Percentiles rank a stretch among this genome's conserved stretches.
Conservation (phyloP, 2,888 invertebrate genomes). For the Bombylius major region DNA sequence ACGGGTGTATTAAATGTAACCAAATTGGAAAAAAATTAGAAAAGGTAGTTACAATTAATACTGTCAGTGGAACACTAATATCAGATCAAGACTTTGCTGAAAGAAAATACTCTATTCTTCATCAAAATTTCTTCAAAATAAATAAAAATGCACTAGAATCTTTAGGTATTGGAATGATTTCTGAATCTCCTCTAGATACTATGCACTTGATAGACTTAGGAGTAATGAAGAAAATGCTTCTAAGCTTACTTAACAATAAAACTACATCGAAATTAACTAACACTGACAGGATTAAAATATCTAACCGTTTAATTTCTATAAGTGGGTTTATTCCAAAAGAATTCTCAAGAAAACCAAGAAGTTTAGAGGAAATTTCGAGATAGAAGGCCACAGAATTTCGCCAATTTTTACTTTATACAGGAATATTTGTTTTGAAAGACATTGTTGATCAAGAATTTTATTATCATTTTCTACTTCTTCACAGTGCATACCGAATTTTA, state of each 20-base stretch:
- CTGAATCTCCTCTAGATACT: slow-evolving; percentile 1
- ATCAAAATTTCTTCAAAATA: slow-evolving; percentile 1
- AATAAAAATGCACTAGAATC: slow-evolving; percentile 1
- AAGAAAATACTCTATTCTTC: slow-evolving; percentile 2
- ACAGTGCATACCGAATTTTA: slow-evolving; percentile 6
- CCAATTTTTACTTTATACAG: slow-evolving; percentile 11
- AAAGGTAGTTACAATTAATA: slow-evolving; percentile 3
- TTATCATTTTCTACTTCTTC: slow-evolving; percentile 10
- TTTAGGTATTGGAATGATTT: slow-evolving; percentile 1
- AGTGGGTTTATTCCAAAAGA: slow-evolving; percentile 3
- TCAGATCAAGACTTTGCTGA: slow-evolving; percentile 5
- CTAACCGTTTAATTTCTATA: background rate
- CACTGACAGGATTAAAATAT: background rate
- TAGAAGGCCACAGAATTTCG: slow-evolving; percentile 12
- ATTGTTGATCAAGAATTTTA: slow-evolving; percentile 7
- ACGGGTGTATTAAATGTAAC: slow-evolving; percentile 4
- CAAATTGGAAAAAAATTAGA: slow-evolving; percentile 5
- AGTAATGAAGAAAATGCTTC: slow-evolving; percentile 1
- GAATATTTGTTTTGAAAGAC: slow-evolving; percentile 8
- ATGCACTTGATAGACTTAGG: slow-evolving; percentile 4
- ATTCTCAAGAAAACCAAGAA: slow-evolving; percentile 11
- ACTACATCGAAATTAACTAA: background rate
- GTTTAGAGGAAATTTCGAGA: slow-evolving; percentile 8
- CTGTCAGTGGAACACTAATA: background rate
- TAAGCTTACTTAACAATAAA: background rate